These are phyloP conservation scores for Rosalia funebris DNA, from an alignment of 2,888 invertebrate genomes.

Conservation along the genomic window DNA sequence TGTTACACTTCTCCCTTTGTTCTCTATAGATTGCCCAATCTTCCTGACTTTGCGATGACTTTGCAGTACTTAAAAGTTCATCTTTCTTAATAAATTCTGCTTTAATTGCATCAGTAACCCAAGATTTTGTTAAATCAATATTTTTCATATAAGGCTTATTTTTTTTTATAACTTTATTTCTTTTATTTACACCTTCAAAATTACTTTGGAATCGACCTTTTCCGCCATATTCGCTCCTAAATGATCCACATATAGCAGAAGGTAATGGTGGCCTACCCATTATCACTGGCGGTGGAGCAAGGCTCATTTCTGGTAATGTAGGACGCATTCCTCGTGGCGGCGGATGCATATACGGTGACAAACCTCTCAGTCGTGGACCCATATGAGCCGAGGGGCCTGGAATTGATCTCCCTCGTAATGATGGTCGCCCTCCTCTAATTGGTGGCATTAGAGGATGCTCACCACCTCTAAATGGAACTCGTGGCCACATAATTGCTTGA, in stretches of 20 bases:
- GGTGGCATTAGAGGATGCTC: slow-evolving; percentile 51
- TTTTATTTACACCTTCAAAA: slow-evolving; percentile 51
- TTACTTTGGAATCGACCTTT: slow-evolving; percentile 43
- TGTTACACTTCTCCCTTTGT: slow-evolving; percentile 69
- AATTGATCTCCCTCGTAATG: slow-evolving; percentile 44
- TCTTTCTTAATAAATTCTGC: slow-evolving; percentile 64
- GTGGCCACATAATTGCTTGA: slow-evolving; percentile 43
- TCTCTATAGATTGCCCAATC: slow-evolving; percentile 69
- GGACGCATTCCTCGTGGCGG: slow-evolving; percentile 51
- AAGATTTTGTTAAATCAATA: slow-evolving; percentile 67
- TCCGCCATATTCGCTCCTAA: slow-evolving; percentile 46
- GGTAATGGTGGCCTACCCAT: slow-evolving; percentile 47
- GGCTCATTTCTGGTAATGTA: slow-evolving; percentile 50
- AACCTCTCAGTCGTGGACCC: slow-evolving; percentile 46
- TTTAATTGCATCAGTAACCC: slow-evolving; percentile 69
- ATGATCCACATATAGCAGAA: slow-evolving; percentile 45
- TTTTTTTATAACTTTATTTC: slow-evolving; percentile 55
- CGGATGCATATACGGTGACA: slow-evolving; percentile 49
- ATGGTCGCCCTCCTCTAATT: slow-evolving; percentile 48
- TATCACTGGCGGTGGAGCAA: slow-evolving; percentile 55
- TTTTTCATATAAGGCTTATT: slow-evolving; percentile 50
- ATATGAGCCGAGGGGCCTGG: slow-evolving; percentile 47
- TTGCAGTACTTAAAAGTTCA: slow-evolving; percentile 66
- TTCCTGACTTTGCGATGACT: slow-evolving; percentile 65
- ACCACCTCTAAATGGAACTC: slow-evolving; percentile 51